A percentile compares a stretch with the other conserved stretches of the same genome.
These are phyloP conservation scores for Pseudorhombus dupliciocellatus DNA, from an alignment of 2,113 vertebrate genomes.

Conservation along the genomic window DNA sequence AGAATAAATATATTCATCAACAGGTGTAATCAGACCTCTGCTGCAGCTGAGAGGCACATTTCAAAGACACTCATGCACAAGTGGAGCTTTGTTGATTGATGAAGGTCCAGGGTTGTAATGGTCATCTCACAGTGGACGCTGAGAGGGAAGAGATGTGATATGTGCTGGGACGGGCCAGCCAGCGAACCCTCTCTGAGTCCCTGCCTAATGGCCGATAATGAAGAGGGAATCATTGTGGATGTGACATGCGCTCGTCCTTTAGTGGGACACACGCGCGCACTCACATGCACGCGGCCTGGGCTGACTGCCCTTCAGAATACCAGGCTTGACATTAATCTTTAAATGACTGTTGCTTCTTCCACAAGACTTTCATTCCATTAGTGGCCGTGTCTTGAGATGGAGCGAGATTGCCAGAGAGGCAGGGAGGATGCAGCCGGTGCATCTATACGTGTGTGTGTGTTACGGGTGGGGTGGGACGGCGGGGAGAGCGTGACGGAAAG, in stretches of 20 bases:
- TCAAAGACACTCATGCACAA: constrained; percentile 24
- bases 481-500: constrained; percentile 29
- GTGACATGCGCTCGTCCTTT: constrained; percentile 64
- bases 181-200: constrained; percentile 51
- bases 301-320: constrained; percentile 78
- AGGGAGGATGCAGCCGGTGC: constrained; percentile 41
- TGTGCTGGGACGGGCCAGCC: constrained; percentile 51
- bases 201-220: constrained; percentile 75
- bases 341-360: constrained; percentile 80
- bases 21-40: not conserved
- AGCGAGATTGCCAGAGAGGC: constrained; percentile 66
- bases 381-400: constrained; percentile 70
- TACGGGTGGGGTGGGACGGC: not conserved
- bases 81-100: constrained; percentile 45
- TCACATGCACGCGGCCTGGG: constrained; percentile 26
- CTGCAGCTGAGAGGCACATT: constrained; percentile 19
- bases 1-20: constrained; percentile 7
- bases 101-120: constrained; percentile 57
- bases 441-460: constrained; percentile 17
- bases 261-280: constrained; percentile 28
- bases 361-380: constrained; percentile 81
- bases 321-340: constrained; percentile 80
- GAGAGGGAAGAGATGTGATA: constrained; percentile 53
- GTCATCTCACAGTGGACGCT: constrained; percentile 19
- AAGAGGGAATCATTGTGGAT: constrained; percentile 70